These are phyloP conservation scores for Aquatica leii DNA, from an alignment of 2,888 invertebrate species.

Conservation along the genomic window DNA sequence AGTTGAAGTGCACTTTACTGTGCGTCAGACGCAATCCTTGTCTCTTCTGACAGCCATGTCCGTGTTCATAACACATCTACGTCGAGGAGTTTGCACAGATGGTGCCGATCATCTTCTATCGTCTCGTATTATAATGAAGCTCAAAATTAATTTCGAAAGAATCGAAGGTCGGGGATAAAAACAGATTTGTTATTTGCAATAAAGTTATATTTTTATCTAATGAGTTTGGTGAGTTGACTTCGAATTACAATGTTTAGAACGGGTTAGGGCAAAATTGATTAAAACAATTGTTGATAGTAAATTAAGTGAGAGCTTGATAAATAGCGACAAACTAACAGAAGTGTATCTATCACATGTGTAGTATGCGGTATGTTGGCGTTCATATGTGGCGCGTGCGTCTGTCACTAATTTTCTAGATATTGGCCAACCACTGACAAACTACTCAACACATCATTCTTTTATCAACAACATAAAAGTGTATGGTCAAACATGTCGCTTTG, in stretches of 20 bases:
- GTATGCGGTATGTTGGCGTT: conserved; percentile 27
- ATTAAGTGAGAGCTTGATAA: conserved; percentile 54
- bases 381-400: conserved; percentile 25
- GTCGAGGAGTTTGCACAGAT: conserved; percentile 42
- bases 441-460: conserved; percentile 53
- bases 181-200: conserved; percentile 8
- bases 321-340: conserved; percentile 40
- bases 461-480: conserved; percentile 51
- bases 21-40: conserved; percentile 45
- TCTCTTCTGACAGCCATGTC: conserved; percentile 42
- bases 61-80: conserved; percentile 42
- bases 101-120: conserved; percentile 40
- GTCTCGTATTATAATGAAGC: conserved; percentile 45
- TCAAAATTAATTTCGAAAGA: conserved; percentile 47
- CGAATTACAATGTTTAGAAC: conserved; percentile 31
- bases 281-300: conserved; percentile 51
- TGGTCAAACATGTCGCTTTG: too few relatives aligned
- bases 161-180: conserved; percentile 23
- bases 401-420: conserved; percentile 42
- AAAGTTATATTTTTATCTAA: too few relatives aligned
- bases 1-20: conserved; percentile 26
- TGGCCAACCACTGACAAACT: conserved; percentile 45
- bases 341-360: conserved; percentile 44
- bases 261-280: conserved; percentile 34
- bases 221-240: background rate